Evolutionary conservation across 2,888 invertebrate species (phyloP).

Genomic region (Coelopa pilipes): DNA sequence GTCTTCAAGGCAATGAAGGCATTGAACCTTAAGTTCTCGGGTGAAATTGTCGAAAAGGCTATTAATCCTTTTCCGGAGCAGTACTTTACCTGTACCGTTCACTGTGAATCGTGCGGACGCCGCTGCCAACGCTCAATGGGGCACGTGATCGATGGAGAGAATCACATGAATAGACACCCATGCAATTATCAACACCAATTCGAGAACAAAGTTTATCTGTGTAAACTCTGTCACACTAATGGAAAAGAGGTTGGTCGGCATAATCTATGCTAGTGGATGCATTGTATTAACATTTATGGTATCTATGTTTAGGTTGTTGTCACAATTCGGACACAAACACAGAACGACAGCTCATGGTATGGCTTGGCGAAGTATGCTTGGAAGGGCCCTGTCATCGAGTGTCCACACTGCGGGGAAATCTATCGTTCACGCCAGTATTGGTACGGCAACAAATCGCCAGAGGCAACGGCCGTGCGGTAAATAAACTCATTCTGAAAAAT

Average conservation of each 20-base stretch:
- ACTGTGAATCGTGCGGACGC: slow-evolving; percentile 76
- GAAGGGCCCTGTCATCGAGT: slow-evolving; percentile 83
- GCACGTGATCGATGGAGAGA: slow-evolving; percentile 72
- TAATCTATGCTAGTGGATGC: not conserved
- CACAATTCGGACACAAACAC: slow-evolving; percentile 55
- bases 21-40: slow-evolving; percentile 80
- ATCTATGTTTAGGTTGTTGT: slow-evolving; percentile 52
- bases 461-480: slow-evolving; percentile 72
- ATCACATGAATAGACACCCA: slow-evolving; percentile 69
- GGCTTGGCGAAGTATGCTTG: slow-evolving; percentile 80
- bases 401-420: slow-evolving; percentile 71
- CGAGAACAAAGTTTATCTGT: slow-evolving; percentile 76
- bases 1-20: slow-evolving; percentile 77
- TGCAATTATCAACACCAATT: slow-evolving; percentile 78
- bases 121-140: slow-evolving; percentile 76
- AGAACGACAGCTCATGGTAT: slow-evolving; percentile 71
- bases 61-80: slow-evolving; percentile 80
- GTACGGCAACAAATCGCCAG: slow-evolving; percentile 82
- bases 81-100: slow-evolving; percentile 80
- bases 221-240: slow-evolving; percentile 73
- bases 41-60: slow-evolving; percentile 72
- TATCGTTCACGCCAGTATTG: slow-evolving; percentile 81
- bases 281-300: not conserved
- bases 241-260: slow-evolving; percentile 67
- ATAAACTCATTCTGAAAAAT: not conserved